Conservation (phyloP, 2,888 invertebrate genomes). For the Mesorhabditis sp. region DNA sequence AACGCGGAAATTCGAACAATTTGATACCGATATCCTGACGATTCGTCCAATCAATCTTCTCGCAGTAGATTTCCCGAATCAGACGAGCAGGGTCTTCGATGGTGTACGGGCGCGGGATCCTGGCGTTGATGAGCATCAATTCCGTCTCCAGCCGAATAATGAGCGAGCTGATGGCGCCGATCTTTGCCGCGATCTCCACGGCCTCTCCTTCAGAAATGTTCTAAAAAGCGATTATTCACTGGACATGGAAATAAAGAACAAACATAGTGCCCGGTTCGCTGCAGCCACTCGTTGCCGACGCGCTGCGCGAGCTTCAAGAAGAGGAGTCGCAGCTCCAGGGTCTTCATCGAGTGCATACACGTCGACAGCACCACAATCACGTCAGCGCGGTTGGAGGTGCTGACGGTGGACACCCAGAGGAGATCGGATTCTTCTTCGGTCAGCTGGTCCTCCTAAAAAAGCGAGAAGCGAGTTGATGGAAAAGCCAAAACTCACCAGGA, state of each 20-base stretch:
- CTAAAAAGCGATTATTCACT: not conserved
- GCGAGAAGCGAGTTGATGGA: not conserved
- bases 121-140: not conserved
- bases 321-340: not conserved
- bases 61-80: slow-evolving; percentile 31
- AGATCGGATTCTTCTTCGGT: not conserved
- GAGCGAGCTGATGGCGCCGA: not conserved
- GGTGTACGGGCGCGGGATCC: slow-evolving; percentile 22
- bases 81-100: slow-evolving; percentile 29
- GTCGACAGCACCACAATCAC: slow-evolving; percentile 2
- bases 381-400: not conserved
- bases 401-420: not conserved
- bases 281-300: not conserved
- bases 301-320: not conserved
- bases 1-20: not conserved
- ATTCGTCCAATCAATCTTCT: slow-evolving; percentile 33
- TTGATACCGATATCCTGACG: slow-evolving; percentile 23
- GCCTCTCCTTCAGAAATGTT: not conserved
- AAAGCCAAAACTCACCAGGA: not conserved
- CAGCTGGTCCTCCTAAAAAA: slow-evolving; percentile 4
- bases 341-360: not conserved
- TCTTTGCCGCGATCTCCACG: not conserved
- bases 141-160: not conserved
- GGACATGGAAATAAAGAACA: not conserved
- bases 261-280: not conserved